Base-by-base conservation (phyloP, 2,888 invertebrate genomes). In the Archips crataeganus region DNA sequence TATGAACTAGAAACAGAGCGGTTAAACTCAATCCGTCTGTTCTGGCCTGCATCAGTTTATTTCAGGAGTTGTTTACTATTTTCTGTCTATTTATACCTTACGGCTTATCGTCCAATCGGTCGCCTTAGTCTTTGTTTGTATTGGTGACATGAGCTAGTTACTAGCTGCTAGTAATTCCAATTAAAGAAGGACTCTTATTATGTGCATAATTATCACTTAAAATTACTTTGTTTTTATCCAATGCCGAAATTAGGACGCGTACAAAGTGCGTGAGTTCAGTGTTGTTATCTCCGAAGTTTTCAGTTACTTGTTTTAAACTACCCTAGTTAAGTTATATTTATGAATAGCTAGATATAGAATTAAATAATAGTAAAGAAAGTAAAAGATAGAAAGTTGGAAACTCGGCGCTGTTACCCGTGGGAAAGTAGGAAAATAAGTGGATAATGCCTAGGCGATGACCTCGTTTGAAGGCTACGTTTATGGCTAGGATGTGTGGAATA, bases 371-470 rank as follows among this genome's bases (percentile, higher is more conserved):
- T 32, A 13, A 13, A 47, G 59, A 39, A 64, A 67, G 62, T 36
- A 57, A 59, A 36, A 67, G 57, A 63, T 72, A 68, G 67, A 72
- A 67, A 62, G 57, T 63, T 62, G 62, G 36, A 72, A 54, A 9
- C 54, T 57, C 62, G 54, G 67, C 67, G 72, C 61, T 47, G 47
- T 23, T 57, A 32, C 32, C 57, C 60, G 32, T 63, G 57, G 57
- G 57, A 57, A 63, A 63, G 47, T 63, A 6, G 57, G 57, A 57
- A 63, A 63, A 63, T 63, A 47, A 47, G 23, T 63, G n/a, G 47
- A 1, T 45, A 42, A 23, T 23, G 15, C 23, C 13, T 45, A 45
- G 6, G 10, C 6, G 32, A 9, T 8, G 4, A 63, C 63, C 47
- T 15, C 47, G 32, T 32, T 13, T 63, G 6, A 32, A 32, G 13